Conservation (phyloP, 2,113 vertebrate genomes). For the Oreocharis arfaki region DNA sequence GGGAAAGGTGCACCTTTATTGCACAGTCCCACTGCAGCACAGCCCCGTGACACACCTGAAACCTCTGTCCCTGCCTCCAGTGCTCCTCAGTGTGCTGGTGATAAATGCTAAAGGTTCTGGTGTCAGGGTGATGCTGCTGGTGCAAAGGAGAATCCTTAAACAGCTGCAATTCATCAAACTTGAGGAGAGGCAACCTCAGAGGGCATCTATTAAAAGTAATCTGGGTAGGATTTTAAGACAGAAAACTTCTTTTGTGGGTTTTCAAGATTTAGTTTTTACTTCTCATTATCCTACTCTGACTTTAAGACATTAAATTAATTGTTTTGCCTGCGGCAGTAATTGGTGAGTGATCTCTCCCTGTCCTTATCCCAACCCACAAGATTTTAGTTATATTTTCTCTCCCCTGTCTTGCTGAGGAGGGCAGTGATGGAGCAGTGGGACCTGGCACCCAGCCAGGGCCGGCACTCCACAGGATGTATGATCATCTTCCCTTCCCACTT, state of each 20-base stretch:
- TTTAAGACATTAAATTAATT: background rate
- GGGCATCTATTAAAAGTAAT: background rate
- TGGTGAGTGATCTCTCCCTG: background rate
- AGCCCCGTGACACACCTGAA: background rate
- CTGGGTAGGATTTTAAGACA: background rate
- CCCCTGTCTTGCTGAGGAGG: background rate
- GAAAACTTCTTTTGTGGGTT: background rate
- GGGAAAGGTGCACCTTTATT: background rate
- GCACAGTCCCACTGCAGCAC: background rate
- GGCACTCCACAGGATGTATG: background rate
- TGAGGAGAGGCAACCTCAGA: background rate
- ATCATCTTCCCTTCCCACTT: background rate
- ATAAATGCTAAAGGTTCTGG: background rate
- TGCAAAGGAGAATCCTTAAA: background rate
- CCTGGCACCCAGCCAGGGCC: background rate
- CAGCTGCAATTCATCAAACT: background rate
- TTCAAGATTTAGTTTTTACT: background rate
- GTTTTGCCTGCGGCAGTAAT: background rate
- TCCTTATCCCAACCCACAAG: background rate
- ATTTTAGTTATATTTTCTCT: rapidly evolving
- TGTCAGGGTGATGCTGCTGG: background rate
- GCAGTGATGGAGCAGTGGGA: background rate
- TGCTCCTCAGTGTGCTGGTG: too few relatives aligned
- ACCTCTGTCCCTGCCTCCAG: background rate
- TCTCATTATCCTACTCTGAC: background rate